These are phyloP conservation scores for Anoura caudifer DNA, from an alignment of 2,113 vertebrate genomes.

Conservation along the genomic window DNA sequence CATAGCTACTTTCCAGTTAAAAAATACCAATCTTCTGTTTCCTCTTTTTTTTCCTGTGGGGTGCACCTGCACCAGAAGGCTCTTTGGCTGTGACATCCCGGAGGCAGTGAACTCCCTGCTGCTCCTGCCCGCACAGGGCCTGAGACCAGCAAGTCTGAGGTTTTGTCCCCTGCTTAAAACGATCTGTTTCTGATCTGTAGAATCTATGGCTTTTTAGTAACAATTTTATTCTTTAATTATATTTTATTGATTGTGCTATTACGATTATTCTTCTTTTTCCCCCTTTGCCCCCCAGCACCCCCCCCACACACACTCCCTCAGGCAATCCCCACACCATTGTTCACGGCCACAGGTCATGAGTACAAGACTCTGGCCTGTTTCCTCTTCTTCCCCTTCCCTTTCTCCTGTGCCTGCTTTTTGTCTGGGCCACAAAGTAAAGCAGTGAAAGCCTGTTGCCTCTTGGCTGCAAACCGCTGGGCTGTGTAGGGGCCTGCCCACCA, in stretches of 20 bases:
- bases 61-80: neutral
- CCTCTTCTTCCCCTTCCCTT: neutral
- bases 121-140: neutral
- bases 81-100: neutral
- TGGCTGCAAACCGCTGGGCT: neutral
- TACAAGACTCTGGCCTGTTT: neutral
- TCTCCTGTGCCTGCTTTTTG: neutral
- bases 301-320: too few relatives aligned
- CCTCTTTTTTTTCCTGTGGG: too few relatives aligned
- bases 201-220: neutral
- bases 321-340: too few relatives aligned
- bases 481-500: neutral
- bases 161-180: rapidly evolving
- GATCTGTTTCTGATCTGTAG: neutral
- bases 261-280: too few relatives aligned
- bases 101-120: neutral
- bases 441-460: neutral
- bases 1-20: slow-evolving; percentile 50
- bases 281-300: too few relatives aligned
- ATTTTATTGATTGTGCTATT: too few relatives aligned
- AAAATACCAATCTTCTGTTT: neutral
- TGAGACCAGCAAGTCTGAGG: neutral
- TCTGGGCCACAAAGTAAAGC: neutral
- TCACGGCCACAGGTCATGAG: too few relatives aligned
- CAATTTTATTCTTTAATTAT: neutral